Conservation (phyloP, 2,888 invertebrate species). For the Nomada fucata region DNA sequence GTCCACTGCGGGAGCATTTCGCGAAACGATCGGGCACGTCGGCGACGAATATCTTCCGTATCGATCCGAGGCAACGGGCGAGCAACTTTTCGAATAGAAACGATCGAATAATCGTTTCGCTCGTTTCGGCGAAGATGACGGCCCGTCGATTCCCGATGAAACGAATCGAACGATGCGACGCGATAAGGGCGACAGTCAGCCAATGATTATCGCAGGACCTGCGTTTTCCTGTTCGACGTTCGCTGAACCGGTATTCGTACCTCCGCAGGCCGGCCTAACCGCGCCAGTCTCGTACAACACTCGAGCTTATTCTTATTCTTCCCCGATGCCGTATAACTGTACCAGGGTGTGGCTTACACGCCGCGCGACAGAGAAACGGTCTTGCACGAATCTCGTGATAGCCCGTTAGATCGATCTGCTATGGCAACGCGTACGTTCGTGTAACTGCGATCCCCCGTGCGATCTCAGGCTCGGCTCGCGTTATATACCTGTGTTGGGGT, state of each 20-base stretch:
- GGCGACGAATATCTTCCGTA: too few relatives aligned
- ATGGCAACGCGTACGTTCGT: constrained; percentile 44
- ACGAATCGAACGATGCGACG: not conserved
- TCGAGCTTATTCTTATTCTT: constrained; percentile 54
- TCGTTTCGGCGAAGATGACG: too few relatives aligned
- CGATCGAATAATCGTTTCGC: too few relatives aligned
- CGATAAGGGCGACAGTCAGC: constrained; percentile 1
- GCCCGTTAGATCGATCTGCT: constrained; percentile 69
- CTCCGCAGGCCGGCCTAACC: not conserved
- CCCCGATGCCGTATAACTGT: constrained; percentile 52
- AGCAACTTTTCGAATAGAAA: not conserved
- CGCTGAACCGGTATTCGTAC: constrained; percentile 9
- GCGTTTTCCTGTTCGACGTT: constrained; percentile 12
- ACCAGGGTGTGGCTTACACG: constrained; percentile 69
- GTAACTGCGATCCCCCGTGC: not conserved
- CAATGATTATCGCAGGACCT: constrained; percentile 15
- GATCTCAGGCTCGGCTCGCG: not conserved
- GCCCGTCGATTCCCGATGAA: not conserved
- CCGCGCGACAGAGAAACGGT: constrained; percentile 38
- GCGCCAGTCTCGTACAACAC: not conserved
- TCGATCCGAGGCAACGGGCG: not conserved
- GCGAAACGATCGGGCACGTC: too few relatives aligned
- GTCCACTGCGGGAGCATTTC: too few relatives aligned
- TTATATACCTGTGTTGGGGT: not conserved
- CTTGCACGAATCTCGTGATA: constrained; percentile 65